Evolutionary conservation across 1,140 invertebrate species (phyloP).

Genomic region (Drosophila lacteicornis): DNA sequence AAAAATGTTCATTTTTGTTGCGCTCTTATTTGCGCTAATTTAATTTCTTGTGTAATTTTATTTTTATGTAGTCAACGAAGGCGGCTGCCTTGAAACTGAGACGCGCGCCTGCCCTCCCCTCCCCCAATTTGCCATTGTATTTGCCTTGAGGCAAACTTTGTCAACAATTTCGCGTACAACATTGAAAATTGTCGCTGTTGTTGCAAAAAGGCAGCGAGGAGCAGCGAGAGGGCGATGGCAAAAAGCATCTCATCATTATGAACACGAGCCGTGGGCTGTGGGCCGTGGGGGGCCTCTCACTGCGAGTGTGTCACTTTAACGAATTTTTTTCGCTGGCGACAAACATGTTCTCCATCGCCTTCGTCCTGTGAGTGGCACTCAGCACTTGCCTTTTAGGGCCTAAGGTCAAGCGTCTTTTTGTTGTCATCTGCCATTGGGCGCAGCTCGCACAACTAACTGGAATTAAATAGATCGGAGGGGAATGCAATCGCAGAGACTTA

Average conservation of each 20-base stretch:
- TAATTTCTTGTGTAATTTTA: constrained; percentile 82
- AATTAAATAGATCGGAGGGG: constrained; percentile 41
- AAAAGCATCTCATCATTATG: constrained; percentile 63
- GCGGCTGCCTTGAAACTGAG: constrained; percentile 78
- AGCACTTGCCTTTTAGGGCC: constrained; percentile 56
- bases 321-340: constrained; percentile 52
- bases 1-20: constrained; percentile 47
- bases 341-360: constrained; percentile 22
- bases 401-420: constrained; percentile 80
- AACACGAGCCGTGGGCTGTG: constrained; percentile 40
- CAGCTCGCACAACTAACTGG: constrained; percentile 71
- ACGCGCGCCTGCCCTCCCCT: not conserved
- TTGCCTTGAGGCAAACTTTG: constrained; percentile 82
- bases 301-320: constrained; percentile 63
- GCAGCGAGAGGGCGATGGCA: constrained; percentile 1
- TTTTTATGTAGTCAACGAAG: constrained; percentile 77
- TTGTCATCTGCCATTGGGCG: constrained; percentile 64
- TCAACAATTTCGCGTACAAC: constrained; percentile 80
- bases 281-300: constrained; percentile 17
- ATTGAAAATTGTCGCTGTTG: constrained; percentile 73
- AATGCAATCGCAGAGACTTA: constrained; percentile 17
- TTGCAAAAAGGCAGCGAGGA: constrained; percentile 60
- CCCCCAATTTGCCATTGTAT: constrained; percentile 48
- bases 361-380: constrained; percentile 54
- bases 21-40: constrained; percentile 80